Evolutionary conservation across 2,113 vertebrate species (phyloP), one percentile per base, ranked within the genome.

Genomic region (Corydoras sp.): DNA sequence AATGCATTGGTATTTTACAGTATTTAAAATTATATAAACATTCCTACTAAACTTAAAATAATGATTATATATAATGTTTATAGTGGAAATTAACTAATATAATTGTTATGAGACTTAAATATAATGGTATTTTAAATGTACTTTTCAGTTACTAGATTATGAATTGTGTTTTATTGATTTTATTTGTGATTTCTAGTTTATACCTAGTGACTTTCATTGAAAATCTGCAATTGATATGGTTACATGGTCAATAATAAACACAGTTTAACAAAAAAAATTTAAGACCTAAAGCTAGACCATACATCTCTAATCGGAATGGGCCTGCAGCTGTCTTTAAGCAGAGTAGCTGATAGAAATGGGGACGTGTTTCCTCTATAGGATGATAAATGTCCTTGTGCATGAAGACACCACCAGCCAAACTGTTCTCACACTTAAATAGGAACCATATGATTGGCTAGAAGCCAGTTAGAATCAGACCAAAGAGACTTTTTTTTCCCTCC

Each of bases 371-470:
- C 65, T 82, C 82, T 78, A 82, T 85, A 77, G 80, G 82, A 85
- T 83, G 83, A 82, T 83, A 83, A 79, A 72, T 68, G 78, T 80
- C 78, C 72, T 35, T 81, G 75, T 80, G 69, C 68, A 71, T 75
- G 75, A 79, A 72, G 81, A 73, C 56, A 13, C 58, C 55, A 84
- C 58, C 12, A 56, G 31, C 61, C 86, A 78, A 75, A 58, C 77
- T 77, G 68, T 59, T 54, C 84, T 79, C 70, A 65, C 63, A 76
- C 72, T 72, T 76, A 85, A 87, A 88, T 87, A 80, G 76, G 77
- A 86, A 83, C 76, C 86, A 86, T 87, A 85, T 88, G 88, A 88
- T 86, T 85, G 87, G 88, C 78, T 10, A n/a, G 4, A n/a, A 64
- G 83, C 87, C 85, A 88, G 78, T 63, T 3, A 78, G 76, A 79